Evolutionary conservation across 2,888 invertebrate species (phyloP).

Genomic region (Bursaphelenchus okinawaensis): DNA sequence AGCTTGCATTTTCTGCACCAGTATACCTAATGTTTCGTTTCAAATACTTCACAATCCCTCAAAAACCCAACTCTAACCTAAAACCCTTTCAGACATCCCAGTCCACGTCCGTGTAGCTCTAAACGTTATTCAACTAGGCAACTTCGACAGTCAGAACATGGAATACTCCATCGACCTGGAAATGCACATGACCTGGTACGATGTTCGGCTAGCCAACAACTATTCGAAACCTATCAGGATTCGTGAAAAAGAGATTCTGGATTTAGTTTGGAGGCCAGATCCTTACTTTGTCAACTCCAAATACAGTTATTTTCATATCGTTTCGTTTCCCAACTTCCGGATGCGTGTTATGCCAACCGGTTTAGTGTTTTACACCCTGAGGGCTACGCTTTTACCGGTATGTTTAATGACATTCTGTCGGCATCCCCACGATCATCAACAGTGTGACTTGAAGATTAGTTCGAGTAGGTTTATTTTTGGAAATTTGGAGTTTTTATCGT

Average conservation of each 20-base stretch:
- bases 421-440: constrained; percentile 53
- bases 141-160: constrained; percentile 53
- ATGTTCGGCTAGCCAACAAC: constrained; percentile 40
- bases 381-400: constrained; percentile 50
- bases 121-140: constrained; percentile 48
- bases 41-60: background rate
- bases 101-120: constrained; percentile 46
- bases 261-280: constrained; percentile 54
- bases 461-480: constrained; percentile 50
- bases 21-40: background rate
- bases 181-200: constrained; percentile 46
- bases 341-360: constrained; percentile 52
- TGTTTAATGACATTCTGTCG: constrained; percentile 56
- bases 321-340: constrained; percentile 54
- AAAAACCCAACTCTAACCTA: no score
- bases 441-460: constrained; percentile 45
- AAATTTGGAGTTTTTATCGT: background rate
- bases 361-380: constrained; percentile 47
- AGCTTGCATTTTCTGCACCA: constrained; percentile 6
- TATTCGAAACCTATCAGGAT: constrained; percentile 50
- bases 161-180: constrained; percentile 45
- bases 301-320: constrained; percentile 51
- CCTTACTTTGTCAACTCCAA: constrained; percentile 56
- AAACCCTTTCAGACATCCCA: constrained; percentile 42
- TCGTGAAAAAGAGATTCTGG: constrained; percentile 45